Base-by-base conservation (phyloP, 2,113 vertebrate genomes). In the Lepus americanus region DNA sequence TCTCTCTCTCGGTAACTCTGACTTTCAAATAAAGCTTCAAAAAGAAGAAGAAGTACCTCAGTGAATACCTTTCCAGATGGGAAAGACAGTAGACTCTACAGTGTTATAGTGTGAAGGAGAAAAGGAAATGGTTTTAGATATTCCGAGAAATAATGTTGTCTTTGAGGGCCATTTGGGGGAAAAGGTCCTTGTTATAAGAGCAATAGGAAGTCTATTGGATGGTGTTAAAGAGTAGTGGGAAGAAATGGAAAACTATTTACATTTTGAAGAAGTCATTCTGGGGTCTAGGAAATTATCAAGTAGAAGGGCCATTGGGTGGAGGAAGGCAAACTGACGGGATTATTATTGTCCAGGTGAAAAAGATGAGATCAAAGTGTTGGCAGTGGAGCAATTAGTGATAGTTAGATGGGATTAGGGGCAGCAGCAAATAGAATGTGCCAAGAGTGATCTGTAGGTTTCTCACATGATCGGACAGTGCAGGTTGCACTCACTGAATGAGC, bases 191-290 rank as follows among this genome's bases (percentile, higher is more conserved):
- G 51, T 74, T 78, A 39, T n/a, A 59, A 51, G 49, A 79, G 44
- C 66, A 87, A 20, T 31, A 27, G 7, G 17, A 85, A 64, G 73
- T 63, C 22, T 74, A 70, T 0, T 84, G 55, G 44, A 90, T 69
- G 19, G 4, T 70, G 61, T 89, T 74, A 25, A 90, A 78, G 36
- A 36, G 29, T 64, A 4, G 1, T 49, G 29, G 17, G 88, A 81
- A 11, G 4, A 49, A 39, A 82, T 44, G 25, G 9, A 64, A 64
- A 66, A 11, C 6, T 17, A 73, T 9, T 20, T 31, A 4, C 22
- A 79, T 61, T 83, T 78, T 70, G 19, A 77, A 72, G 77, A 79
- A 49, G 31, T 53, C 86, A 73, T 7, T 49, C 9, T 91, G 66
- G 6, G 51, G 12, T 51, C 69, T 79, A 10, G n/a, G 39, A 76